Evolutionary conservation across 2,113 vertebrate species (phyloP), one percentile per base, ranked within the genome.

Genomic region (Rhombomys opimus): DNA sequence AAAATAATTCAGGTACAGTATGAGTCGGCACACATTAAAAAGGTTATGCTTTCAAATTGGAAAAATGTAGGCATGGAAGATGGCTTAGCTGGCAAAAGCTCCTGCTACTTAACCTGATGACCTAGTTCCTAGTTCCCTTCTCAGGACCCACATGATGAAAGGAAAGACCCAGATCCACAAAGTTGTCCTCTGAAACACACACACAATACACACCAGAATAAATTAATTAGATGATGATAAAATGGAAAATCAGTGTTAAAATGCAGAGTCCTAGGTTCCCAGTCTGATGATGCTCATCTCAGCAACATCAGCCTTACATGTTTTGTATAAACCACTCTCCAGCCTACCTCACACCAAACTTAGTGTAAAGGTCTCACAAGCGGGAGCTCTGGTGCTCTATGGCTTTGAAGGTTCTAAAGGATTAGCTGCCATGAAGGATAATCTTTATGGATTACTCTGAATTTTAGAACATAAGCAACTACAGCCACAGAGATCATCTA

Each of bases 21-120:
- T 95, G 82, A 93, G 70, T 38, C 68, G 96, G n/a, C 15, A 67
- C 90, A 84, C 61, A 80, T 96, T 41, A 68, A 91, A 92, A 46
- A 94, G 72, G 50, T 90, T 87, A 63, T 61, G 23, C 32, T 97
- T 95, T 87, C 57, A 81, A 95, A 93, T 90, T 50, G 41, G 27
- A 76, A 61, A 89, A 82, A 93, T 35, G 11, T 32, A n/a, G 23
- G 25, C 38, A 32, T 4, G 23, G 17, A 4, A 30, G 27, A 20
- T 46, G 38, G 2, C 2, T 32, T 25, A 46, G 61, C 8, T 65
- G 81, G 7, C 20, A 5, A 32, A 46, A 38, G 7, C 38, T 32
- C 25, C 41, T 32, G 38, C 38, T 15, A 41, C 15, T 1, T 17
- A 52, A 15, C 76, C 61, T 6, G 15, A 46, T 46, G 2, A 30